phyloP scores from a whole-genome alignment of 2,888 invertebrate species.

The Chydorus sphaericus region DNA sequence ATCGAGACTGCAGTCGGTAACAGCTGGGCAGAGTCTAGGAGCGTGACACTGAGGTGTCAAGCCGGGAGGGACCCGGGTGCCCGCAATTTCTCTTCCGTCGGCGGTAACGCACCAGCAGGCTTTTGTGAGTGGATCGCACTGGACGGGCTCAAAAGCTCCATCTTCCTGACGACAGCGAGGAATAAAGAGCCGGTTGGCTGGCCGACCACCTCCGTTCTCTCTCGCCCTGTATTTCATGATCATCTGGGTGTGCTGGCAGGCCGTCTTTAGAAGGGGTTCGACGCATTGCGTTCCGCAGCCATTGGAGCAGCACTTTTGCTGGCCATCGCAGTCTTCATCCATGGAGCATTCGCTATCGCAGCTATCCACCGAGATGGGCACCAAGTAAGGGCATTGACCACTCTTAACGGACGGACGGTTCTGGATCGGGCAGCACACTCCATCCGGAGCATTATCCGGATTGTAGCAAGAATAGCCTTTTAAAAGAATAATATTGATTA shows the following conservation, averaged over 20 bases:
- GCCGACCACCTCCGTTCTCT: slow-evolving; percentile 56
- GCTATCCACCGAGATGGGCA: slow-evolving; percentile 46
- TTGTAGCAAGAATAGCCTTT: slow-evolving; percentile 23
- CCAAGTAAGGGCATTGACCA: slow-evolving; percentile 70
- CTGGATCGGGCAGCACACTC: slow-evolving; percentile 21
- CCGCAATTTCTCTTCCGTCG: slow-evolving; percentile 56
- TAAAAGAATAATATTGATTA: no score
- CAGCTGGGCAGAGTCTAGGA: slow-evolving; percentile 11
- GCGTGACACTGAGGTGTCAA: slow-evolving; percentile 18
- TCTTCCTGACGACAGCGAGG: slow-evolving; percentile 51
- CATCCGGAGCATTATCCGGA: slow-evolving; percentile 17
- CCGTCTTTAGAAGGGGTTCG: slow-evolving; percentile 53
- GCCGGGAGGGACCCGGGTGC: slow-evolving; percentile 43
- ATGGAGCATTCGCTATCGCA: slow-evolving; percentile 64
- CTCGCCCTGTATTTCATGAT: slow-evolving; percentile 45
- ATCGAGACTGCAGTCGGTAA: slow-evolving; percentile 10
- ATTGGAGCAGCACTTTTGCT: slow-evolving; percentile 65
- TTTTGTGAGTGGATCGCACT: slow-evolving; percentile 51
- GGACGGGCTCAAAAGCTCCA: slow-evolving; percentile 53
- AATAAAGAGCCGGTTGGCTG: slow-evolving; percentile 56
- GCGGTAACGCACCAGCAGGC: slow-evolving; percentile 71
- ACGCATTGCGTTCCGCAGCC: slow-evolving; percentile 75
- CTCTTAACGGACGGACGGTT: slow-evolving; percentile 20
- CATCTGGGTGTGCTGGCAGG: slow-evolving; percentile 48
- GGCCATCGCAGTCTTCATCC: slow-evolving; percentile 56